Percentiles rank a stretch among this genome's conserved stretches.
Evolutionary conservation across 2,797 vertebrate genomes (phyloP).

Genomic region (Clarias platycephalus): DNA sequence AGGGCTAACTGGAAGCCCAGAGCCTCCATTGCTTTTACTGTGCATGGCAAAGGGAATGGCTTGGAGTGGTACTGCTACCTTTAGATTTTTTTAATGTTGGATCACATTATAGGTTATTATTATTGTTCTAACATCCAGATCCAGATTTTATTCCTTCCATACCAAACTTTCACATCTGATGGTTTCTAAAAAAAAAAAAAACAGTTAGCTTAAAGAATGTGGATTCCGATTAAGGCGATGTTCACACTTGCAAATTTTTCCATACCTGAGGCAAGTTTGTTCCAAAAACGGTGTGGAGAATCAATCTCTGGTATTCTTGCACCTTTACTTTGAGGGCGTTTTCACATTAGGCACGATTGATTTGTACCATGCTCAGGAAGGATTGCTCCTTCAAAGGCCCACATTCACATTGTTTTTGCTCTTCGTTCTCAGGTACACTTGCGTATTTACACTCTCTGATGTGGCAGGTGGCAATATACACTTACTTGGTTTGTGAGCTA

Average conservation of each 20-base stretch:
- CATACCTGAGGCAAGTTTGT: neutral
- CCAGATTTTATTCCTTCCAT: neutral
- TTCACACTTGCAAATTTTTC: neutral
- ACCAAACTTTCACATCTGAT: neutral
- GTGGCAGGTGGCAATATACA: too few species aligned
- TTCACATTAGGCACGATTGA: too few species aligned
- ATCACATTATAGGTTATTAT: neutral
- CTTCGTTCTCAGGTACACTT: too few species aligned
- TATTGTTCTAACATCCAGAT: neutral
- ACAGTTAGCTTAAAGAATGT: neutral
- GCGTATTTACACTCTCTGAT: too few species aligned
- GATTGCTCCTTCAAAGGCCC: too few species aligned
- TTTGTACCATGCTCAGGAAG: too few species aligned
- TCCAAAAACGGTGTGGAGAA: neutral
- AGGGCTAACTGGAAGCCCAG: conserved; percentile 1
- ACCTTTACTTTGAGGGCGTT: neutral
- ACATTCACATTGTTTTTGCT: too few species aligned
- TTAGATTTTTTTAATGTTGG: neutral
- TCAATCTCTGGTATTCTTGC: neutral
- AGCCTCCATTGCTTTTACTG: neutral
- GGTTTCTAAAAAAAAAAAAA: too few species aligned
- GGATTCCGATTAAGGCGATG: neutral
- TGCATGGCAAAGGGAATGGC: conserved; percentile 20
- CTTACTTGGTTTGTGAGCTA: too few species aligned
- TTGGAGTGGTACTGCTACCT: neutral